Conservation (phyloP, 2,113 vertebrate species). For the Prionailurus viverrinus region DNA sequence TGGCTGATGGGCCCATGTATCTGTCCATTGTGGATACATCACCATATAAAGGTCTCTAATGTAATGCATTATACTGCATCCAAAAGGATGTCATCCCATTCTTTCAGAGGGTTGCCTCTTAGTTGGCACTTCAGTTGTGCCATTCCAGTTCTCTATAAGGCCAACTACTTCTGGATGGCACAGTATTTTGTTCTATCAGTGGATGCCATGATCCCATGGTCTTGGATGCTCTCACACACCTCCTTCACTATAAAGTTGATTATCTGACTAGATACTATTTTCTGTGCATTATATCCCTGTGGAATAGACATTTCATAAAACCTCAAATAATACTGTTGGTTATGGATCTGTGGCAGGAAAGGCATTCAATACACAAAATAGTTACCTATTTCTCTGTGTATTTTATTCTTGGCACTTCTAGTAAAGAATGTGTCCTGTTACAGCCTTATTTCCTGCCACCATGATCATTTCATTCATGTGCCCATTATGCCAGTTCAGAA, state of each 20-base stretch:
- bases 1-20: background rate
- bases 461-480: background rate
- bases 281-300: background rate
- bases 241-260: background rate
- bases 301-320: background rate
- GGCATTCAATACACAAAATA: background rate
- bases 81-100: background rate
- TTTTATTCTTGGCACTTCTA: background rate
- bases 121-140: background rate
- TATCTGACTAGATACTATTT: background rate
- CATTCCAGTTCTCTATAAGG: background rate
- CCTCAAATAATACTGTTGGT: background rate
- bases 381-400: background rate
- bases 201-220: background rate
- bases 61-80: background rate
- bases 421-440: background rate
- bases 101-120: background rate
- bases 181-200: background rate
- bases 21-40: background rate
- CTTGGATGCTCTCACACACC: background rate
- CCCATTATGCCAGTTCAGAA: background rate
- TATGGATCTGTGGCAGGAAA: background rate
- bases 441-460: background rate
- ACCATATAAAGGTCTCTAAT: background rate
- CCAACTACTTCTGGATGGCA: background rate